Evolutionary conservation across 2,113 vertebrate genomes (phyloP).

Genomic region (Sinocyclocheilus anophthalmus): DNA sequence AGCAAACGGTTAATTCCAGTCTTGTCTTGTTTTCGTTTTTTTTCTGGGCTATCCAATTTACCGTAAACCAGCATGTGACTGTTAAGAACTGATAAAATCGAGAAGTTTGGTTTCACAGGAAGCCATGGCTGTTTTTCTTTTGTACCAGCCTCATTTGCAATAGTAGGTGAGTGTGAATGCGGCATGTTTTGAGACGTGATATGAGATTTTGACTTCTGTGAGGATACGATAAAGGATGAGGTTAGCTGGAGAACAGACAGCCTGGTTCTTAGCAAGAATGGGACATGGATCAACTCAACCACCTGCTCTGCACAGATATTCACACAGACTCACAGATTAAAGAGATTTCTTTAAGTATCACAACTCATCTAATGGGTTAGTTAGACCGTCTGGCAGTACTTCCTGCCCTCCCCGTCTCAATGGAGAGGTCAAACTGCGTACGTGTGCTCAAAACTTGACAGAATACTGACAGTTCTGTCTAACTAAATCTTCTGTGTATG

Average conservation of each 20-base stretch:
- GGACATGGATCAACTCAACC: background rate
- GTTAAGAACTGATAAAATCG: constrained; percentile 5
- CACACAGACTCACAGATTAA: constrained; percentile 17
- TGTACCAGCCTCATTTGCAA: too few relatives aligned
- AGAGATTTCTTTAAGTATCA: constrained; percentile 26
- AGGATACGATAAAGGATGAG: background rate
- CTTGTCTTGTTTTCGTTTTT: background rate
- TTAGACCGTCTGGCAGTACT: background rate
- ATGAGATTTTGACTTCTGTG: background rate
- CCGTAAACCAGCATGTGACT: background rate
- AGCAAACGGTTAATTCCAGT: constrained; percentile 11
- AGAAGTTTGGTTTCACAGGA: constrained; percentile 3
- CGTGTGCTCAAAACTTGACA: background rate
- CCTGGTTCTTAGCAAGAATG: constrained; percentile 7
- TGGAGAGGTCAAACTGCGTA: background rate
- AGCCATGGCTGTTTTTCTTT: background rate
- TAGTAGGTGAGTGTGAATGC: background rate
- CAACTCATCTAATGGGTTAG: constrained; percentile 30
- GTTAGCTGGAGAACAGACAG: background rate
- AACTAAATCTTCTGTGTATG: background rate
- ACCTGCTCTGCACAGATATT: constrained; percentile 36
- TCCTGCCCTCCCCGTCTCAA: background rate
- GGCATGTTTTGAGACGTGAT: background rate
- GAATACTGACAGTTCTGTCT: background rate
- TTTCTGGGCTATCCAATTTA: background rate